Percentiles rank a stretch among this genome's conserved stretches.
Evolutionary conservation across 2,797 vertebrate genomes (phyloP).

Genomic region (Rachycentron canadum): DNA sequence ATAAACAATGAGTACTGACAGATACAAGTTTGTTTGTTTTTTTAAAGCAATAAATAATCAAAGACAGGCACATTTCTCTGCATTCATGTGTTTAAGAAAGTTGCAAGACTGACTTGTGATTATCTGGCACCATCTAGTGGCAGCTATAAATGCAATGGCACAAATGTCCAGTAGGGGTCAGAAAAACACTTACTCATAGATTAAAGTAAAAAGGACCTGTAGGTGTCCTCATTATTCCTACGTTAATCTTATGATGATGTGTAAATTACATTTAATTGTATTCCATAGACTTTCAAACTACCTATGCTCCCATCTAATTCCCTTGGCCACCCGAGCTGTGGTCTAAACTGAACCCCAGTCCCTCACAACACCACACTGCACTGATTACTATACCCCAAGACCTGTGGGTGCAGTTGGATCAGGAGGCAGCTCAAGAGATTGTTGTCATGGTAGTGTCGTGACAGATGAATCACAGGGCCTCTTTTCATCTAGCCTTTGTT

Average conservation of each 20-base stretch:
- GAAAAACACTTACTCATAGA: neutral
- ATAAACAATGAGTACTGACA: neutral
- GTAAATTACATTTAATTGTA: neutral
- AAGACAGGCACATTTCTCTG: neutral
- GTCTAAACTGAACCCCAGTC: neutral
- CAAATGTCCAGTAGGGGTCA: constrained; percentile 61
- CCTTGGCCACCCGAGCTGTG: neutral
- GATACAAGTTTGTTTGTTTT: neutral
- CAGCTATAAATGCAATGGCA: neutral
- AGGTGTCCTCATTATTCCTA: neutral
- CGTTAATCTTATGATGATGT: neutral
- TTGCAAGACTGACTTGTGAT: neutral
- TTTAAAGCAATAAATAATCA: neutral
- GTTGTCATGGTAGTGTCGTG: constrained; percentile 58
- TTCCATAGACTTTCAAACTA: neutral
- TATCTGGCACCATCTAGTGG: constrained; percentile 61
- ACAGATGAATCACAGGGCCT: constrained; percentile 44
- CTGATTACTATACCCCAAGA: constrained; percentile 1
- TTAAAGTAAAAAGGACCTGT: neutral
- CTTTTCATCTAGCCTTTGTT: constrained; percentile 19
- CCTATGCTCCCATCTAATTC: neutral
- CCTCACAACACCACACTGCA: neutral
- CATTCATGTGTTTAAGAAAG: neutral
- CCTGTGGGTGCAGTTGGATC: constrained; percentile 23
- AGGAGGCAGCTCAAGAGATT: constrained; percentile 19